Percentiles rank a stretch among this genome's conserved stretches.
These are phyloP conservation scores for Achroia grisella DNA, from an alignment of 1,140 invertebrate genomes.

Conservation along the genomic window DNA sequence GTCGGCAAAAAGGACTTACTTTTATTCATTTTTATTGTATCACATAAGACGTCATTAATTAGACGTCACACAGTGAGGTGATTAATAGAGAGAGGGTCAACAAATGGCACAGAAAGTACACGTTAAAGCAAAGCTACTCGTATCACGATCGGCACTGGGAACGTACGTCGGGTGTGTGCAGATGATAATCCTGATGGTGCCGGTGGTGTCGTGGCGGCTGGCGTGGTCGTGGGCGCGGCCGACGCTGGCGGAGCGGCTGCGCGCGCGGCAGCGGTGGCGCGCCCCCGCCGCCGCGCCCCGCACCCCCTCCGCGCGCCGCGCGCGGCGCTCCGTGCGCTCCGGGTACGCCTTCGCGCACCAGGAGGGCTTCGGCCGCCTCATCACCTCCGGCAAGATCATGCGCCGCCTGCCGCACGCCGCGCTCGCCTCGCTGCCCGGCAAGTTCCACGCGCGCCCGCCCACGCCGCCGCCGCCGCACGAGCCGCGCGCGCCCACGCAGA, in stretches of 20 bases:
- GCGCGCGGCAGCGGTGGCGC: slow-evolving; percentile 77
- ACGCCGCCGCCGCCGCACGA: slow-evolving; percentile 29
- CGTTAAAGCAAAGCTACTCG: not conserved
- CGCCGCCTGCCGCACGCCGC: slow-evolving; percentile 82
- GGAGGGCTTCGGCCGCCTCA: slow-evolving; percentile 97
- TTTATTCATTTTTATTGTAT: too few relatives aligned
- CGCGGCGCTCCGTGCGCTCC: slow-evolving; percentile 91
- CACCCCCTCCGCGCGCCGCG: slow-evolving; percentile 89
- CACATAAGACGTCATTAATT: too few relatives aligned
- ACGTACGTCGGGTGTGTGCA: too few relatives aligned
- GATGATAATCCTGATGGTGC: slow-evolving; percentile 86
- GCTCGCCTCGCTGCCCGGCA: slow-evolving; percentile 58
- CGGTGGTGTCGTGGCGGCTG: slow-evolving; percentile 95
- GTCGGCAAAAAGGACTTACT: too few relatives aligned
- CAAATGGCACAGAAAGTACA: not conserved
- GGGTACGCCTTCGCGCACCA: slow-evolving; percentile 99
- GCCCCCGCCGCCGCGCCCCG: slow-evolving; percentile 83
- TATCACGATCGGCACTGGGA: too few relatives aligned
- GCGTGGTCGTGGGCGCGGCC: slow-evolving; percentile 92
- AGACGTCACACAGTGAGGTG: too few relatives aligned
- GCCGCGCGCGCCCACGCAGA: slow-evolving; percentile 50
- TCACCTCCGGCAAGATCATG: slow-evolving; percentile 99
- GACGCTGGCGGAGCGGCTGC: slow-evolving; percentile 92
- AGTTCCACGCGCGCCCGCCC: slow-evolving; percentile 46
- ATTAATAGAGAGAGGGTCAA: too few relatives aligned